Conservation (phyloP, 2,888 invertebrate genomes). For the Pherbina coryleti region DNA sequence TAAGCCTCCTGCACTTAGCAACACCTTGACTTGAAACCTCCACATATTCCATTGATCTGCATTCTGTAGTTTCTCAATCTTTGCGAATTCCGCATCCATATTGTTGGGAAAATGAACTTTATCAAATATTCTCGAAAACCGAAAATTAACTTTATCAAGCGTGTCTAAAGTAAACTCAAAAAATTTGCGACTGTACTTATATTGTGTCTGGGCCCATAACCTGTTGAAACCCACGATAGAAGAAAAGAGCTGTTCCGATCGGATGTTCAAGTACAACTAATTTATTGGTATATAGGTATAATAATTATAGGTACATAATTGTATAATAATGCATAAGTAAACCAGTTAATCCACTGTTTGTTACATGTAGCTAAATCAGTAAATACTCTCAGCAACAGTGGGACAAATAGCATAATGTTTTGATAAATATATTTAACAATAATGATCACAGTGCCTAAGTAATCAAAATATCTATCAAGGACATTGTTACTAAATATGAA, state of each 20-base stretch:
- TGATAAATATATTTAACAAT: too few relatives aligned
- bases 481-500: too few relatives aligned
- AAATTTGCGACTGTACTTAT: constrained; percentile 7
- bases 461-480: too few relatives aligned
- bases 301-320: too few relatives aligned
- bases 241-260: not conserved
- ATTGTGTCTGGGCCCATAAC: constrained; percentile 41
- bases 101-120: constrained; percentile 3
- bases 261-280: not conserved
- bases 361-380: too few relatives aligned
- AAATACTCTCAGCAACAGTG: too few relatives aligned
- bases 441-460: too few relatives aligned
- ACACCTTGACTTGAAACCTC: constrained; percentile 40
- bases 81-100: constrained; percentile 36
- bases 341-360: too few relatives aligned
- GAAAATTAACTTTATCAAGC: not conserved
- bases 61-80: constrained; percentile 37
- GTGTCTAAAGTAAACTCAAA: not conserved
- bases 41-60: constrained; percentile 39
- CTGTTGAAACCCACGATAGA: constrained; percentile 4
- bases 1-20: constrained; percentile 38
- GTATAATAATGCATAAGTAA: not conserved
- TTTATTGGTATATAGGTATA: not conserved
- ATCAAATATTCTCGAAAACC: too few relatives aligned
- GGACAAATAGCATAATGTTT: too few relatives aligned